Base-by-base conservation (phyloP, 2,888 invertebrate species). In the Cheilosia soror region DNA sequence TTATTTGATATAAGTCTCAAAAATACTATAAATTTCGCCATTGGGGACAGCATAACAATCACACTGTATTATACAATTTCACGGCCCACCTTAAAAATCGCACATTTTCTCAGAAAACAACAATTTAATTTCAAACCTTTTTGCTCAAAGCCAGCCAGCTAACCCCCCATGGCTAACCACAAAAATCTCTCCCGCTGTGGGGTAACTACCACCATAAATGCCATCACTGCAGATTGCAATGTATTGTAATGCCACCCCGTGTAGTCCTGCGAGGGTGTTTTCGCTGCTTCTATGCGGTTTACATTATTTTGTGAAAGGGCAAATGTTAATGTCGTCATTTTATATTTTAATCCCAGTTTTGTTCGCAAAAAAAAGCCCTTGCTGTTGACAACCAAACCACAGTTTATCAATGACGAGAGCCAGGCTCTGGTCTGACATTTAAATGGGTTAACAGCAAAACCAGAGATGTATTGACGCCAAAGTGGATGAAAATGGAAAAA, bases 281-380 rank as follows among this genome's bases (percentile, higher is more conserved):
- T 49, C 15, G 44, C 20, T 33, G 9, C 47, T 37, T 47, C 15
- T 29, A 60, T 51, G 60, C 40, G 71, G 71, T 60, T 60, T 51
- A 51, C 20, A 13, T 49, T 60, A 51, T 33, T 6, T 49, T 60
- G 58, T 49, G 31, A 72, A 72, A 72, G 37, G 71, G 29, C 20
- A 72, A 72, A 51, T 72, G 71, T 60, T 72, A 72, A 72, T 60
- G 71, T 60, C 71, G 60, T 60, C 60, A 72, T 51, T 71, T 58
- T 6, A 37, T 60, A 27, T 60, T 60, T 71, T 51, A 49, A 53
- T 71, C 13, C 40, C 40, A 7, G 25, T 60, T 60, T 25, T 20
- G 55, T 40, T 66, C 29, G 51, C 11, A 13, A n/a, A 13, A 2
- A 44, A 44, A 44, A 15, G 20, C 13, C 33, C 40, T 60, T 72